Evolutionary conservation across 2,797 vertebrate genomes (phyloP).

Genomic region (Pseudomugil gertrudae): DNA sequence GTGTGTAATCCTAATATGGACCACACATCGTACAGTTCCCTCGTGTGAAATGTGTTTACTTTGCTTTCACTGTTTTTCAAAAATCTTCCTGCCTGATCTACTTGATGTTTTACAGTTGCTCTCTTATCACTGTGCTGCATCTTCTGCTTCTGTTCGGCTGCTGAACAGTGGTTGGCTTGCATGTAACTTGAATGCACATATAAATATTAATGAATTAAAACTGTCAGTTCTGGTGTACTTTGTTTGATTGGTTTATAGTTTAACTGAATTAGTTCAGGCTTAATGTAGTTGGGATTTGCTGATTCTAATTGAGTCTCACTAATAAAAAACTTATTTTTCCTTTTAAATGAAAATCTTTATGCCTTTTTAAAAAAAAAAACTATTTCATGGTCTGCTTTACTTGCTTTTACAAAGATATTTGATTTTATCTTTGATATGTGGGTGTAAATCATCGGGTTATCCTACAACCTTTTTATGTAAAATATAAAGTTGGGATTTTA

Average conservation of each 20-base stretch:
- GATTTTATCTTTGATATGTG: too few species aligned
- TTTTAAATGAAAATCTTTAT: too few species aligned
- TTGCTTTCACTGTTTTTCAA: neutral
- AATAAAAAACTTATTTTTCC: neutral
- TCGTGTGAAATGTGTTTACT: neutral
- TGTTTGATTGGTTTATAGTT: conserved; percentile 1
- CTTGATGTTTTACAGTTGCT: neutral
- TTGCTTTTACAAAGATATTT: neutral
- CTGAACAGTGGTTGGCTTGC: neutral
- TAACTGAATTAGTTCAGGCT: neutral
- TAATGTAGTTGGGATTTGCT: neutral
- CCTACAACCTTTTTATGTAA: neutral
- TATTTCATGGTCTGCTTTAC: too few species aligned
- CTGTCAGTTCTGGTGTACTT: conserved; percentile 10
- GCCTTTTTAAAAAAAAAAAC: too few species aligned
- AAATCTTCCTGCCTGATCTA: neutral
- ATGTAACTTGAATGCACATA: neutral
- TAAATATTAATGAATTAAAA: conserved; percentile 7
- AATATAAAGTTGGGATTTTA: neutral
- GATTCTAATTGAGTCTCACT: too few species aligned
- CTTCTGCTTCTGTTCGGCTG: neutral
- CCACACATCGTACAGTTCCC: neutral
- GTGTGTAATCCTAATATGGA: neutral
- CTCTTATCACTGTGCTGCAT: neutral
- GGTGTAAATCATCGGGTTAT: neutral